Conservation (phyloP, 2,113 vertebrate genomes). For the Tyrannus savana region DNA sequence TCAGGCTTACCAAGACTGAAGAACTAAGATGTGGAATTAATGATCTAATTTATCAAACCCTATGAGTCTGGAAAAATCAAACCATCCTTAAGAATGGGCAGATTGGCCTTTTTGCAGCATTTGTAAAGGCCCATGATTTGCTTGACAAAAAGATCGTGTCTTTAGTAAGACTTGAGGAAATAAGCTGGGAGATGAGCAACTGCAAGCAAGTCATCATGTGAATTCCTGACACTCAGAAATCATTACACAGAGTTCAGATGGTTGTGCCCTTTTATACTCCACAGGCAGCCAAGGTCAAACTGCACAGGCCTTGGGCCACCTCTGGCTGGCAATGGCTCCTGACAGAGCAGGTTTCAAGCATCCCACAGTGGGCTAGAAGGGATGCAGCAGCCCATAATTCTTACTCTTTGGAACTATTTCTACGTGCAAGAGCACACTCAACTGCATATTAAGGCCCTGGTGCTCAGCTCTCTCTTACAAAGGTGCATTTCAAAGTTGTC, state of each 20-base stretch:
- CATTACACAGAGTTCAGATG: not conserved
- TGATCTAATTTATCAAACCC: not conserved
- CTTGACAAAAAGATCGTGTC: not conserved
- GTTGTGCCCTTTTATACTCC: not conserved
- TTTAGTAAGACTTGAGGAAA: not conserved
- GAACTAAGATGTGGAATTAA: not conserved
- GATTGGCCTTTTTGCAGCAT: not conserved
- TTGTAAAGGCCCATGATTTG: not conserved
- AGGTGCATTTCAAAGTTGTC: not conserved
- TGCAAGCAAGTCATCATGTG: not conserved
- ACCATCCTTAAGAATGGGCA: not conserved
- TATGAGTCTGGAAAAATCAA: not conserved
- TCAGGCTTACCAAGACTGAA: not conserved
- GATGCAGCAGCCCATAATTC: not conserved
- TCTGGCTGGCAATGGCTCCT: not conserved
- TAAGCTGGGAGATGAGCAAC: not conserved
- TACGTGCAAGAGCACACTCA: accelerated
- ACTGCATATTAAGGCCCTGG: not conserved
- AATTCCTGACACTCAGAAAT: not conserved
- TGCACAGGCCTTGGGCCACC: not conserved
- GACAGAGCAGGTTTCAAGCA: not conserved
- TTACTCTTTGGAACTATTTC: not conserved
- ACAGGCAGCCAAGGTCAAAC: not conserved
- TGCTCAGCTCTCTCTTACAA: not conserved
- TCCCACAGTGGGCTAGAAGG: not conserved